These are phyloP conservation scores for Orius laevigatus DNA, from an alignment of 1,140 invertebrate species.

Conservation along the genomic window DNA sequence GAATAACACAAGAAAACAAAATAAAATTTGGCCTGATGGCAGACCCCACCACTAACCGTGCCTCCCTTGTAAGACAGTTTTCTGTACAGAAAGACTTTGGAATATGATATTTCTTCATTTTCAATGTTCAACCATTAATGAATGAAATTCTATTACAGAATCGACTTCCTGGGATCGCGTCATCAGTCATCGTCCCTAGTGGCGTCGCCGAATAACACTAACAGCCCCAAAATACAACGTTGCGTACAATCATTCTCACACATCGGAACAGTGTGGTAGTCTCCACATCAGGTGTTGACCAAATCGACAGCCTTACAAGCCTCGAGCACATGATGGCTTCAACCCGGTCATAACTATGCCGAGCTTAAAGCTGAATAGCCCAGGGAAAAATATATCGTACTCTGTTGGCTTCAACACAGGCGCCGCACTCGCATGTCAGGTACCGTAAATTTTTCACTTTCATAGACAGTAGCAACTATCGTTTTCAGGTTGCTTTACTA, in stretches of 20 bases:
- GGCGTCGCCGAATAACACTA: background rate
- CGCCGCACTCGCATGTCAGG: slow-evolving; percentile 51
- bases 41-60: too few relatives aligned
- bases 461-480: slow-evolving; percentile 7
- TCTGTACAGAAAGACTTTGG: background rate
- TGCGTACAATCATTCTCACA: slow-evolving; percentile 7
- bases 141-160: too few relatives aligned
- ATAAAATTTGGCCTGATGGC: too few relatives aligned
- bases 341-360: slow-evolving; percentile 49
- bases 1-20: too few relatives aligned
- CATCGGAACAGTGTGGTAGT: slow-evolving; percentile 7
- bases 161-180: slow-evolving; percentile 10
- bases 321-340: slow-evolving; percentile 53
- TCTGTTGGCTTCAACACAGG: slow-evolving; percentile 63
- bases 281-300: slow-evolving; percentile 20
- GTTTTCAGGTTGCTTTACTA: slow-evolving; percentile 35
- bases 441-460: slow-evolving; percentile 14
- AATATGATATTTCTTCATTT: too few relatives aligned
- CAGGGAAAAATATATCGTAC: slow-evolving; percentile 50
- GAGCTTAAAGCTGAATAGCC: slow-evolving; percentile 49
- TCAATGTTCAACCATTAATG: too few relatives aligned
- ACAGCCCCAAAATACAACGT: slow-evolving; percentile 4
- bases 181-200: slow-evolving; percentile 9
- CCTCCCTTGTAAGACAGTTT: too few relatives aligned
- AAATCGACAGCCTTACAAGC: slow-evolving; percentile 36